Evolutionary conservation across 2,888 invertebrate genomes (phyloP).

Genomic region (Trachelus stipa): DNA sequence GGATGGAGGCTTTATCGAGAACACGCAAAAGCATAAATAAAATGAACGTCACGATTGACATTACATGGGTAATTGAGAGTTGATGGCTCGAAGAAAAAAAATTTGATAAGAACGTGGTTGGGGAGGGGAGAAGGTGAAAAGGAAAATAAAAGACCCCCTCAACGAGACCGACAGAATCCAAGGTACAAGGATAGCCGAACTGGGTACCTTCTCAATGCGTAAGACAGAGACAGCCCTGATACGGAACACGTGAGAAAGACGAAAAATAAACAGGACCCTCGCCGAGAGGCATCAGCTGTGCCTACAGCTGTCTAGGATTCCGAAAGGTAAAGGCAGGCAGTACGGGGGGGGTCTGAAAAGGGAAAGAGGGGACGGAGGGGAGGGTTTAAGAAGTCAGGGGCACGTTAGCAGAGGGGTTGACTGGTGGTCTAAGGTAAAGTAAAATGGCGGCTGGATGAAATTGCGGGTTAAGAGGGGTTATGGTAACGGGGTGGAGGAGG

Average conservation of each 20-base stretch:
- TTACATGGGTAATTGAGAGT: no score
- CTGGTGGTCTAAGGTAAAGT: background rate
- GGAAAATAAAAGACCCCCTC: background rate
- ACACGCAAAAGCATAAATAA: no score
- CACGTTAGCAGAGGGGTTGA: background rate
- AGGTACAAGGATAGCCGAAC: background rate
- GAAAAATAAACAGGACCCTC: background rate
- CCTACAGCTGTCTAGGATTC: constrained; percentile 35
- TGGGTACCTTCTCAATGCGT: background rate
- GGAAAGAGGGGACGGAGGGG: no score
- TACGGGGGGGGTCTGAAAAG: background rate
- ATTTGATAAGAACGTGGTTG: no score
- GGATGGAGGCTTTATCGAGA: no score
- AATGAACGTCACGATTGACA: no score
- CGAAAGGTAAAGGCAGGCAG: constrained; percentile 23
- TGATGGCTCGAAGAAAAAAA: no score
- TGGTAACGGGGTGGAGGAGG: background rate
- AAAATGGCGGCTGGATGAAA: background rate
- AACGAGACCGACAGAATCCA: background rate
- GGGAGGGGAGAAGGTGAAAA: no score
- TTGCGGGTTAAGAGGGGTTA: background rate
- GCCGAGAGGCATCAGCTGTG: constrained; percentile 38
- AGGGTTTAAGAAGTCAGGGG: background rate
- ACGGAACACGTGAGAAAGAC: background rate
- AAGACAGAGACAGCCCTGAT: background rate